Conservation (phyloP, 2,797 vertebrate species). For the Loriculus beryllinus region DNA sequence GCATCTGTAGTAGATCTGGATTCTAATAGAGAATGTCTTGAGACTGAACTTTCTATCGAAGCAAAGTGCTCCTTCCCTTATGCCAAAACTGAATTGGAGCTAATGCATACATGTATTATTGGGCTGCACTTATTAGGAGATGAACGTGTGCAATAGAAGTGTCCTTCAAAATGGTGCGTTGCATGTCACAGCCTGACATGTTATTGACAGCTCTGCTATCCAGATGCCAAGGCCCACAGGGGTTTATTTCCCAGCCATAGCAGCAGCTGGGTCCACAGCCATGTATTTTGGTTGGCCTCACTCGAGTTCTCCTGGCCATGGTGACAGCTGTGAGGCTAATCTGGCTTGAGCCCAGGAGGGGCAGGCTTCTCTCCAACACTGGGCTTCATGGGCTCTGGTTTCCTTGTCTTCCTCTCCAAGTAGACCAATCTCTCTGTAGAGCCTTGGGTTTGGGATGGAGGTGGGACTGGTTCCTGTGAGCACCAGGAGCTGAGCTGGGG, state of each 20-base stretch:
- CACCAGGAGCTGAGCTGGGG: neutral
- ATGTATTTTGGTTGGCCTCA: neutral
- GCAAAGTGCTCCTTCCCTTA: neutral
- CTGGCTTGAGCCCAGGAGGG: neutral
- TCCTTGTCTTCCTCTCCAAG: neutral
- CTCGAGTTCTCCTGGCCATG: neutral
- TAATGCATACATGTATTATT: accelerated
- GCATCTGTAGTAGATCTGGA: accelerated
- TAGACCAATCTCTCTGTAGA: neutral
- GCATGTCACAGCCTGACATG: neutral
- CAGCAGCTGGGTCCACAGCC: conserved; percentile 13
- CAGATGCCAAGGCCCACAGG: neutral
- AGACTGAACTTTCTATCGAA: neutral
- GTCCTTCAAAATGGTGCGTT: neutral
- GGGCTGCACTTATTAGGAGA: neutral
- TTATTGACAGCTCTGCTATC: neutral
- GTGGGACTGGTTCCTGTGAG: neutral
- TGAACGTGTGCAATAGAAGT: no score
- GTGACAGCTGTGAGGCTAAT: conserved; percentile 16
- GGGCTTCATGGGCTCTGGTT: neutral
- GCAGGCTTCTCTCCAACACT: neutral
- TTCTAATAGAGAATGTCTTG: accelerated
- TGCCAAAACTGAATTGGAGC: neutral
- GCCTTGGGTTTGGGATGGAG: neutral
- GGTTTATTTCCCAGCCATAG: neutral